Evolutionary conservation across 2,888 invertebrate genomes (phyloP), one percentile per base, ranked within the genome.

Genomic region (Andrena flavipes): DNA sequence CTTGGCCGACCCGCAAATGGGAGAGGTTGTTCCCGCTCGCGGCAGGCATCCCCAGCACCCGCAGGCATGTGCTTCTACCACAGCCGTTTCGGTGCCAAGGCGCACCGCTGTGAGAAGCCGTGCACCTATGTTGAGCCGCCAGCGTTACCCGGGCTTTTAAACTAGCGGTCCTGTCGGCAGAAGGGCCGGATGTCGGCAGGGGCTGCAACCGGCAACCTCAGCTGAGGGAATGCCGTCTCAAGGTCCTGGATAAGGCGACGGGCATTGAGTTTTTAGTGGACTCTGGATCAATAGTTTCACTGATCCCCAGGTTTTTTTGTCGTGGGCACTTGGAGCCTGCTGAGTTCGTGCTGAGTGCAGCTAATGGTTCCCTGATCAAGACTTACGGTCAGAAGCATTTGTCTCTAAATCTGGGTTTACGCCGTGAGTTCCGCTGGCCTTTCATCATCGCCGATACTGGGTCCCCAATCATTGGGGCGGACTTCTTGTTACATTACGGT

Each of bases 81-180:
- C 0, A 13, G 42, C 3, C 0, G 13, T 4, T 42, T 42, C 3
- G 13, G 42, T 13, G 42, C 0, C 0, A 42, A 42, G 13, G 42
- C 42, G 13, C 42, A 42, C 13, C 42, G 42, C 0, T 42, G 42
- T 13, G 42, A 42, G 0, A 13, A 13, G 13, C 42, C 42, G 0
- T 42, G 42, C 42, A 42, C 3, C 13, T 42, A 3, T 4, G 10
- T 42, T 0, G 42, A 0, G 0, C 42, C 13, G 3, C 13, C 42
- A 0, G 3, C 3, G 4, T 0, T 4, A 2, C 1, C 42, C 3
- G 0, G 13, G 0, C 0, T 13, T 13, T 42, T 42, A 42, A 42
- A 42, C 42, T 42, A 13, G 1, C 2, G 1, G 35, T 42, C 13
- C 42, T 42, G 51, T 51, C n/a, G 51, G 20, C 20, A 51, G 20